Conservation (phyloP, 2,113 vertebrate species). For the Theristicus caerulescens region DNA sequence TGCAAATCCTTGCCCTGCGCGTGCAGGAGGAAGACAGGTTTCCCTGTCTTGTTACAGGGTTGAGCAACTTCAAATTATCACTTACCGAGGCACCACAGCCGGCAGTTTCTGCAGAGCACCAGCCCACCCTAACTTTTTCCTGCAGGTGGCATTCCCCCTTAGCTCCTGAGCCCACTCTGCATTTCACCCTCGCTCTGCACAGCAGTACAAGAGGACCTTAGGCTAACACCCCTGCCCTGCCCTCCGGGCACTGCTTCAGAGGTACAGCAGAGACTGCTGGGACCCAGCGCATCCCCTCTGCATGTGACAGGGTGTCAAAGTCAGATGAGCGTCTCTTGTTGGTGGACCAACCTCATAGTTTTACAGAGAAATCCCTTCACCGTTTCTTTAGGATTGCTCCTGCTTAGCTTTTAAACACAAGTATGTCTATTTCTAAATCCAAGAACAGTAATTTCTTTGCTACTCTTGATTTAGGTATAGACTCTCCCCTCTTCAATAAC, state of each 20-base stretch:
- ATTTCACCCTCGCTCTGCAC: background rate
- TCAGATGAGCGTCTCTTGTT: background rate
- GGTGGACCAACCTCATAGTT: background rate
- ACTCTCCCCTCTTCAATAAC: background rate
- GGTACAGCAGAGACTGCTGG: background rate
- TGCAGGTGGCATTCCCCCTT: background rate
- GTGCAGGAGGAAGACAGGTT: background rate
- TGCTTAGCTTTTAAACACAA: background rate
- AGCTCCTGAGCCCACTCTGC: fast-evolving
- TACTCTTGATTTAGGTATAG: background rate
- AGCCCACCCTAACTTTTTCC: background rate
- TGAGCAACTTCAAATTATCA: background rate
- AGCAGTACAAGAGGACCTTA: background rate
- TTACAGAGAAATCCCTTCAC: background rate
- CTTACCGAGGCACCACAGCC: background rate
- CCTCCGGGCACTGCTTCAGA: fast-evolving
- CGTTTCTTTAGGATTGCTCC: background rate
- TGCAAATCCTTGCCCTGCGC: background rate
- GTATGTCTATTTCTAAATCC: background rate
- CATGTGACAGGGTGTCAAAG: background rate
- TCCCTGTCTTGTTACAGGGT: background rate
- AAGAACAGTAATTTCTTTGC: background rate
- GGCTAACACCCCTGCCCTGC: background rate
- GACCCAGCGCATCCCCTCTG: fast-evolving
- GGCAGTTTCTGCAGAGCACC: background rate